These are phyloP conservation scores for Apodemus agrarius DNA, from an alignment of 2,797 vertebrate genomes.

Conservation along the genomic window DNA sequence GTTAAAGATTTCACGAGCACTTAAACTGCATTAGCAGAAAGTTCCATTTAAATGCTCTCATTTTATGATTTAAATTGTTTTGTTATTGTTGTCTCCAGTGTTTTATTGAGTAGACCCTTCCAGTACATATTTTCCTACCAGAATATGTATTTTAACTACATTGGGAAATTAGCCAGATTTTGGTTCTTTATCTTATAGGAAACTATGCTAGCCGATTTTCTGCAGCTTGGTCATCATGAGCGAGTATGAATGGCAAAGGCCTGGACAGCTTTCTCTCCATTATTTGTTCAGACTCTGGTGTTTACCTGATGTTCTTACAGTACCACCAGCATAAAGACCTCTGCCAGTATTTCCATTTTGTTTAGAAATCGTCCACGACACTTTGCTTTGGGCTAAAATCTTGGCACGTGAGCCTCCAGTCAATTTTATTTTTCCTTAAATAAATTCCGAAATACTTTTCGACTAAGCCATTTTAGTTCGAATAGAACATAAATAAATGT, in stretches of 20 bases:
- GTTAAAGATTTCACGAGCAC: not conserved
- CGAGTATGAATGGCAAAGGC: constrained; percentile 53
- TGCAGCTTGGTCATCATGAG: constrained; percentile 53
- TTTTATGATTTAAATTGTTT: not conserved
- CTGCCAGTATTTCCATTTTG: constrained; percentile 62
- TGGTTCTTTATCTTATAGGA: constrained; percentile 55
- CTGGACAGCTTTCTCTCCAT: constrained; percentile 67
- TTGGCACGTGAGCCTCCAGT: constrained; percentile 47
- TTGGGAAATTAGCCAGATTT: constrained; percentile 74
- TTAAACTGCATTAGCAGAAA: not conserved
- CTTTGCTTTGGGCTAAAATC: constrained; percentile 76
- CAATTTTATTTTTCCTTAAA: constrained; percentile 75
- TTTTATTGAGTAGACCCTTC: not conserved
- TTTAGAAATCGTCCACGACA: constrained; percentile 37
- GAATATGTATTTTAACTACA: constrained; percentile 63
- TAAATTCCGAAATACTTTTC: constrained; percentile 77
- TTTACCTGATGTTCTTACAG: constrained; percentile 60
- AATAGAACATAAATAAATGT: constrained; percentile 65
- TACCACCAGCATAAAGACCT: not conserved
- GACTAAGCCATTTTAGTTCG: constrained; percentile 65
- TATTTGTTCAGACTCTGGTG: constrained; percentile 58
- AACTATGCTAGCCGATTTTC: constrained; percentile 52
- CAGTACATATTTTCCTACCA: constrained; percentile 20
- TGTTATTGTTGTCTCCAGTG: not conserved
- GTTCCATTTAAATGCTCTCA: not conserved